Conservation (phyloP, 2,113 vertebrate species). For the Bubalus kerabau region DNA sequence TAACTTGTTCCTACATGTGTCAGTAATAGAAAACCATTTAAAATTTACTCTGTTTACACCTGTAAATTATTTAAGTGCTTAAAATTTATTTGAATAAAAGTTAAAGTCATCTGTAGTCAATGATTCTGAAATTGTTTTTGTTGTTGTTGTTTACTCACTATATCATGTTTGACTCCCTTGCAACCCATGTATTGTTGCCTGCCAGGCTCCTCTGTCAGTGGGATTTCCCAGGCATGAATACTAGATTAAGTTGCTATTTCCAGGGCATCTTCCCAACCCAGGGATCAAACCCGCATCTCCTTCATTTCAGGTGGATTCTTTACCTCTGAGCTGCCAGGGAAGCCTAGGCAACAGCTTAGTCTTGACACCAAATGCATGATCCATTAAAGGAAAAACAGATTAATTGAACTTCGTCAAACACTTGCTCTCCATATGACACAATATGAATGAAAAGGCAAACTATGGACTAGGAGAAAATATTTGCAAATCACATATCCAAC, state of each 20-base stretch:
- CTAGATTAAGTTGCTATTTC: neutral
- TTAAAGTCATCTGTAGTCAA: neutral
- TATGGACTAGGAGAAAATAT: neutral
- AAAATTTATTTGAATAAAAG: conserved; percentile 45
- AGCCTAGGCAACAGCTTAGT: neutral
- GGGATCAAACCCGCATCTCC: neutral
- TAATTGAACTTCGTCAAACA: neutral
- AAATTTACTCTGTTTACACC: neutral
- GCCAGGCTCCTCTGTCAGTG: neutral
- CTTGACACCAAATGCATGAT: neutral
- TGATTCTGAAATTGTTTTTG: neutral
- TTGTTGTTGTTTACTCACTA: neutral
- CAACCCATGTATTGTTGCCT: neutral
- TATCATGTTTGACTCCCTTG: neutral
- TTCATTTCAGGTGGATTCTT: neutral
- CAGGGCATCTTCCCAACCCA: neutral
- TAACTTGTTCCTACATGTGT: neutral
- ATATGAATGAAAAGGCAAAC: neutral
- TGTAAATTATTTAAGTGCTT: conserved; percentile 30
- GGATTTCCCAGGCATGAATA: neutral
- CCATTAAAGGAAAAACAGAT: neutral
- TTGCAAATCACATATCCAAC: neutral
- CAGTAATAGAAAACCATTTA: neutral
- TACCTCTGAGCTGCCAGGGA: neutral
- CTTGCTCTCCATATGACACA: neutral